phyloP scores from a whole-genome alignment of 2,113 vertebrate genomes.

The Stegostoma tigrinum region DNA sequence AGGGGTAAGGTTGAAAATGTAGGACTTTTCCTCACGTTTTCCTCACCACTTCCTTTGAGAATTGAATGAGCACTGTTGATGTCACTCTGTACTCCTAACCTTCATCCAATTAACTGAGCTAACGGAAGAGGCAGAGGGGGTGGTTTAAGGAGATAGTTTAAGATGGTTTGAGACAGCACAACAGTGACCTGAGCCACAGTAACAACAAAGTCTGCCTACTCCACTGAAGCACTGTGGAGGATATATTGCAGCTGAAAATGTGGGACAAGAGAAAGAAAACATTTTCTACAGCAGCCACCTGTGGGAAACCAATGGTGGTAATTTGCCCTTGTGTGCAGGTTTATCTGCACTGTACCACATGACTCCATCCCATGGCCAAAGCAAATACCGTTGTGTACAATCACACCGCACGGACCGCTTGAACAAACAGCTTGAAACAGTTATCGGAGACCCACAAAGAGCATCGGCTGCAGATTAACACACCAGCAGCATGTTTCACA shows the following conservation, averaged over 20 bases:
- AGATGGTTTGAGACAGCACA: background rate
- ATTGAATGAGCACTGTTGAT: too few species aligned
- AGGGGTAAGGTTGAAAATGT: too few species aligned
- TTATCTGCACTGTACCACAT: background rate
- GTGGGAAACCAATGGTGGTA: background rate
- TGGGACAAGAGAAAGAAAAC: background rate
- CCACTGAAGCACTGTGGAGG: background rate
- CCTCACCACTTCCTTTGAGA: too few species aligned
- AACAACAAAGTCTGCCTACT: background rate
- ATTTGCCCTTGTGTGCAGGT: too few species aligned
- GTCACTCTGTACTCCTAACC: too few species aligned
- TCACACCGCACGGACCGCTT: background rate
- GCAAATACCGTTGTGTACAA: slow-evolving; percentile 20
- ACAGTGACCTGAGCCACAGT: background rate
- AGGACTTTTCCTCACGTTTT: too few species aligned
- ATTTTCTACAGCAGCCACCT: background rate
- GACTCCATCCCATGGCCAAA: background rate
- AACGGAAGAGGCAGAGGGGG: too few species aligned
- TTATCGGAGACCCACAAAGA: slow-evolving; percentile 26
- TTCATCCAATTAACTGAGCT: too few species aligned
- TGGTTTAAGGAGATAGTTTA: too few species aligned
- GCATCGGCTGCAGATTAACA: slow-evolving; percentile 14
- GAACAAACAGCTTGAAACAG: slow-evolving; percentile 31
- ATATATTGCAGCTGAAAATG: background rate
- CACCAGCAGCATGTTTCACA: background rate